These are phyloP conservation scores for Ormyrus labotus DNA, from an alignment of 2,888 invertebrate genomes.

Conservation along the genomic window DNA sequence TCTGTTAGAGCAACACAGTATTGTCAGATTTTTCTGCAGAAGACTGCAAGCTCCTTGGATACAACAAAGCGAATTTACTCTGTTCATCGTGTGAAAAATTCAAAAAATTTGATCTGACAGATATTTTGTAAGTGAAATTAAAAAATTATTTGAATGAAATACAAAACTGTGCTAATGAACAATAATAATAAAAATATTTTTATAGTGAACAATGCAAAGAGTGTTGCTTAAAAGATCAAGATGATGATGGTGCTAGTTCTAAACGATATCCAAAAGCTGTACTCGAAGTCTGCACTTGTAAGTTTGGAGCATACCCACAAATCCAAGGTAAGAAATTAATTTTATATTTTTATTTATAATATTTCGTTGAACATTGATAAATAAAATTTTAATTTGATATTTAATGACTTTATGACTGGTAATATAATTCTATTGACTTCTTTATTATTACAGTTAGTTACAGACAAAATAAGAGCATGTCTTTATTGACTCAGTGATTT, in stretches of 20 bases:
- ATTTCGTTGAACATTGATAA: background rate
- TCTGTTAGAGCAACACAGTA: slow-evolving; percentile 56
- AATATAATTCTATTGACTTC: too few relatives aligned
- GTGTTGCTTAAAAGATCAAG: slow-evolving; percentile 88
- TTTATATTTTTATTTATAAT: background rate
- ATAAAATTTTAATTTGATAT: slow-evolving; percentile 10
- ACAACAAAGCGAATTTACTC: slow-evolving; percentile 88
- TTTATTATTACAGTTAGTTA: too few relatives aligned
- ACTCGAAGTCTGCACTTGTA: slow-evolving; percentile 98
- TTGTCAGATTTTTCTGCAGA: slow-evolving; percentile 82
- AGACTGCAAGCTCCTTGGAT: slow-evolving; percentile 91
- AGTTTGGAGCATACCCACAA: slow-evolving; percentile 98
- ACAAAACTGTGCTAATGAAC: too few relatives aligned
- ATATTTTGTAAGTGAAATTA: slow-evolving; percentile 77
- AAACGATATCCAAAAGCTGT: slow-evolving; percentile 93
- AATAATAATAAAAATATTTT: slow-evolving; percentile 8
- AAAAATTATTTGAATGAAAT: background rate
- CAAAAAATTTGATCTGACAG: slow-evolving; percentile 83
- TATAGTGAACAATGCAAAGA: slow-evolving; percentile 83
- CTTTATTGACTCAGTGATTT: background rate
- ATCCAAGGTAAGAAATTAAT: slow-evolving; percentile 83
- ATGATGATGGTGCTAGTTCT: slow-evolving; percentile 78
- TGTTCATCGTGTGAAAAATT: slow-evolving; percentile 94
- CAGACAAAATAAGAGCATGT: background rate
- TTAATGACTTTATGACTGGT: too few relatives aligned